These are phyloP conservation scores for Drosophila hydei DNA, from an alignment of 1,140 invertebrate species.

Conservation along the genomic window DNA sequence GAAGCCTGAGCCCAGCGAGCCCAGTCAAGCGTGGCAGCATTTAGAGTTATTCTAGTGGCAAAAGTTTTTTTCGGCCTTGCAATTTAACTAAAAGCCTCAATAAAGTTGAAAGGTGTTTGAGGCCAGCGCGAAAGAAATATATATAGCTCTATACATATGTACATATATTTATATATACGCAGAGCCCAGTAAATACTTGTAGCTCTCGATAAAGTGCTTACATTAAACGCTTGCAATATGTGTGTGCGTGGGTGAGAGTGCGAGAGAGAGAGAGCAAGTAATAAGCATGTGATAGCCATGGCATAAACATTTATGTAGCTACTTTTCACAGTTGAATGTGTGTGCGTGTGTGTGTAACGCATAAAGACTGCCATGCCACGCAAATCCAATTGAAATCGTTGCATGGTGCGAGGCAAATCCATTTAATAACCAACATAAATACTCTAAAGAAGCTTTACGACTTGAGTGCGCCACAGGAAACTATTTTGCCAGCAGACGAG, in stretches of 20 bases:
- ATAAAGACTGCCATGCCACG: slow-evolving; percentile 52
- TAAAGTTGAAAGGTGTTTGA: slow-evolving; percentile 73
- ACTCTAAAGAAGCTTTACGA: slow-evolving; percentile 76
- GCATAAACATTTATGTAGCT: slow-evolving; percentile 68
- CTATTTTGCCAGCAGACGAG: slow-evolving; percentile 43
- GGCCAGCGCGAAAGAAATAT: neutral
- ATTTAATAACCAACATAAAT: slow-evolving; percentile 82
- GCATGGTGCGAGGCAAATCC: slow-evolving; percentile 65
- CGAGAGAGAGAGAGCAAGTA: slow-evolving; percentile 10
- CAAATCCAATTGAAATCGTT: slow-evolving; percentile 78
- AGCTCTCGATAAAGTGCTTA: slow-evolving; percentile 47
- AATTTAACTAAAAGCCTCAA: slow-evolving; percentile 77
- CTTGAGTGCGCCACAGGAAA: slow-evolving; percentile 70
- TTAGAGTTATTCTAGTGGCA: slow-evolving; percentile 70
- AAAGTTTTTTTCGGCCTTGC: slow-evolving; percentile 63
- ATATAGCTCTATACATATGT: neutral
- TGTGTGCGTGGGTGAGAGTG: neutral
- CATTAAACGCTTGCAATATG: slow-evolving; percentile 26
- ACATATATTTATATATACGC: neutral
- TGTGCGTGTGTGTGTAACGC: slow-evolving; percentile 9
- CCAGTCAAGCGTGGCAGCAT: slow-evolving; percentile 49
- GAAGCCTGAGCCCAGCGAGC: slow-evolving; percentile 18
- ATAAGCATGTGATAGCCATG: slow-evolving; percentile 55
- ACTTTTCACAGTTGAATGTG: slow-evolving; percentile 25
- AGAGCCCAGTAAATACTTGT: slow-evolving; percentile 21